These are phyloP conservation scores for Hirtodrosophila alboralis DNA, from an alignment of 2,888 invertebrate species.

Conservation along the genomic window DNA sequence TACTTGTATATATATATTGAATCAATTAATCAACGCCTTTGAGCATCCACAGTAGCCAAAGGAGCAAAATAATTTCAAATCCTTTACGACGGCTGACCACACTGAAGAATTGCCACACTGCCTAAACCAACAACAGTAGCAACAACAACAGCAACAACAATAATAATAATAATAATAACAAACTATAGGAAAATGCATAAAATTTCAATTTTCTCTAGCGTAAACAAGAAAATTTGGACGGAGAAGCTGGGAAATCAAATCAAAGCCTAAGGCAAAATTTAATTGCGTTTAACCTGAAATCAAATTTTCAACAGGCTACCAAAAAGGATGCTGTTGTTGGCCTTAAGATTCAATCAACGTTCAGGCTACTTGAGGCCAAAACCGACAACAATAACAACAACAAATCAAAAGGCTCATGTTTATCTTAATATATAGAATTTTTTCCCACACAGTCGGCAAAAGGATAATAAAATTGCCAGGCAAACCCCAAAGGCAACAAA, in stretches of 20 bases:
- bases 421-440: slow-evolving; percentile 65
- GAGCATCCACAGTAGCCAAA: slow-evolving; percentile 50
- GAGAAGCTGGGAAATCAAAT: slow-evolving; percentile 58
- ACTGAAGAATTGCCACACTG: slow-evolving; percentile 32
- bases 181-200: slow-evolving; percentile 54
- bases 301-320: slow-evolving; percentile 64
- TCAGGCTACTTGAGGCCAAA: slow-evolving; percentile 50
- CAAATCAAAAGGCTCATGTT: slow-evolving; percentile 75
- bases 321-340: slow-evolving; percentile 36
- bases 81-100: slow-evolving; percentile 63
- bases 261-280: slow-evolving; percentile 71
- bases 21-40: slow-evolving; percentile 72
- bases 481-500: slow-evolving; percentile 61
- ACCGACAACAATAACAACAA: slow-evolving; percentile 44
- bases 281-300: slow-evolving; percentile 79
- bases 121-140: slow-evolving; percentile 25
- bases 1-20: slow-evolving; percentile 20
- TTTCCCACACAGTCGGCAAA: slow-evolving; percentile 55
- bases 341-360: slow-evolving; percentile 75
- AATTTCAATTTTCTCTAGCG: slow-evolving; percentile 73
- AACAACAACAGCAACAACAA: slow-evolving; percentile 27
- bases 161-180: slow-evolving; percentile 36
- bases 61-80: slow-evolving; percentile 62
- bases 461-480: slow-evolving; percentile 72
- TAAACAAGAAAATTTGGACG: slow-evolving; percentile 49